Evolutionary conservation across 2,797 vertebrate species (phyloP).

Genomic region (Lophius americanus): DNA sequence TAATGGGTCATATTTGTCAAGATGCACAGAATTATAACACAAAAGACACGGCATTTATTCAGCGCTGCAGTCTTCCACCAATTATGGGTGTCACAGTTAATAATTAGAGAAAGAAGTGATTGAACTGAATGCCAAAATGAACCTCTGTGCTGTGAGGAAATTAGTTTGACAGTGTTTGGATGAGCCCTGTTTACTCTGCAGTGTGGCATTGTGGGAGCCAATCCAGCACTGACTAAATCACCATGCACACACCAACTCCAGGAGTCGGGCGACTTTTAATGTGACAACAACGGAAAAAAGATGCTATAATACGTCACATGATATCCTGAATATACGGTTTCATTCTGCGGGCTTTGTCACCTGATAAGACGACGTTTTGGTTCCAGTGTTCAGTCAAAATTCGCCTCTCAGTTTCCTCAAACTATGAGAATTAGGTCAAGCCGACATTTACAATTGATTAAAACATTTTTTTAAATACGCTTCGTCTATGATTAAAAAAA

Average conservation of each 20-base stretch:
- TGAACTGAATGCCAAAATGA: constrained; percentile 78
- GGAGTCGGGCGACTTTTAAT: constrained; percentile 20
- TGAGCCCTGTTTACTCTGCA: constrained; percentile 62
- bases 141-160: constrained; percentile 71
- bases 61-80: constrained; percentile 71
- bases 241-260: constrained; percentile 24
- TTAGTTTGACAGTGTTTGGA: constrained; percentile 75
- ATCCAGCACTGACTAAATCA: constrained; percentile 35
- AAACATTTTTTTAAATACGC: constrained; percentile 57
- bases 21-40: constrained; percentile 82
- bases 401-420: constrained; percentile 50
- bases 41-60: constrained; percentile 80
- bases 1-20: constrained; percentile 84
- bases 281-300: constrained; percentile 47
- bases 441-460: constrained; percentile 60
- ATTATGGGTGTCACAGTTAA: constrained; percentile 81
- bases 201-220: constrained; percentile 37
- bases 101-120: constrained; percentile 78
- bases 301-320: constrained; percentile 43
- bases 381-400: constrained; percentile 49
- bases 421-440: constrained; percentile 69
- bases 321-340: constrained; percentile 51
- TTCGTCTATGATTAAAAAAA: constrained; percentile 70
- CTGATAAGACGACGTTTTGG: constrained; percentile 42
- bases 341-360: constrained; percentile 34